Percentiles rank a stretch among this genome's conserved stretches.
These are phyloP conservation scores for Phalacrocorax brasilianus DNA, from an alignment of 2,113 vertebrate species.

Conservation along the genomic window DNA sequence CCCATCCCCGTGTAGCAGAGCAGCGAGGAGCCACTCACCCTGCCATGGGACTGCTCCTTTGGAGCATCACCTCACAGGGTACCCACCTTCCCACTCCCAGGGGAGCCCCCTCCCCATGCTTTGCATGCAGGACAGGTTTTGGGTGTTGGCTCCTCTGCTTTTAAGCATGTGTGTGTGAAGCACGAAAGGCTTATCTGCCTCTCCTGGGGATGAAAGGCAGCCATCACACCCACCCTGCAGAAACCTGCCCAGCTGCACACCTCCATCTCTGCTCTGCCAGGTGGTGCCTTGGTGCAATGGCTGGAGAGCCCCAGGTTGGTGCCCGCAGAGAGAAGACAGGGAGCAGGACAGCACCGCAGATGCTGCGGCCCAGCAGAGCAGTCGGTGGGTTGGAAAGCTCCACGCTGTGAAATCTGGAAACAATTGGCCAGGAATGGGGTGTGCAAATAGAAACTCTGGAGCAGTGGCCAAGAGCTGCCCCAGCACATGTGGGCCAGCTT, in stretches of 20 bases:
- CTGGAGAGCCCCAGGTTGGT: not conserved
- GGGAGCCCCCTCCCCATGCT: not conserved
- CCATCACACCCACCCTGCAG: not conserved
- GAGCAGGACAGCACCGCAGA: not conserved
- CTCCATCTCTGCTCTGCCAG: not conserved
- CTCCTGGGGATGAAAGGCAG: not conserved
- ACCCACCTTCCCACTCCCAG: not conserved
- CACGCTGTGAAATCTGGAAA: not conserved
- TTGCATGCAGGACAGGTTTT: not conserved
- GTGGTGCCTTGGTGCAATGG: not conserved
- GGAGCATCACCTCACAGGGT: not conserved
- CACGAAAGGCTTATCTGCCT: not conserved
- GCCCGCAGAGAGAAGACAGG: not conserved
- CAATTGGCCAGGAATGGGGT: accelerated
- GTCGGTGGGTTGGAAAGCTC: not conserved
- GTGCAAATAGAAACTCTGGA: not conserved
- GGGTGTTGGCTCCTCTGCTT: not conserved
- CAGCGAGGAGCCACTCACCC: not conserved
- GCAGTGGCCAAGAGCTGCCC: not conserved
- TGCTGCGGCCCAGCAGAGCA: not conserved
- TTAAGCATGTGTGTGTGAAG: not conserved
- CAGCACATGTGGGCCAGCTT: accelerated
- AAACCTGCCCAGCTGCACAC: not conserved
- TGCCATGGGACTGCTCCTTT: not conserved
- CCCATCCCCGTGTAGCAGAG: not conserved